Conservation (phyloP, 2,888 invertebrate genomes). For the Sinhomidia bicolor region DNA sequence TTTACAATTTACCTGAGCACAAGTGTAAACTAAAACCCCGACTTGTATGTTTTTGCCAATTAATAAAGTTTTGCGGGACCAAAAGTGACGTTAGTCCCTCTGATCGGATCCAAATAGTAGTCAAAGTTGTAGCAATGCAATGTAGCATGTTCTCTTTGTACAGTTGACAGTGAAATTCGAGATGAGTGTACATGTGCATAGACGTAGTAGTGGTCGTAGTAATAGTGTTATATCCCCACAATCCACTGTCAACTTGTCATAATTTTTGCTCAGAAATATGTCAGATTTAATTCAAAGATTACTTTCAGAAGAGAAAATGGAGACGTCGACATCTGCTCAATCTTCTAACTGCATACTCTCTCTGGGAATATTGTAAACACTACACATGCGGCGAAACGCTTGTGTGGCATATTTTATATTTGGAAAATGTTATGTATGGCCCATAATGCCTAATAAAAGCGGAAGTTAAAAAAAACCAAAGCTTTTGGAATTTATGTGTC, state of each 20-base stretch:
- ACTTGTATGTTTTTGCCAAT: no score
- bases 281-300: constrained; percentile 65
- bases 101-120: no score
- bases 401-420: not conserved
- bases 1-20: no score
- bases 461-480: not conserved
- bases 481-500: not conserved
- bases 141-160: no score
- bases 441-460: not conserved
- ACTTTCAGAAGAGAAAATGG: constrained; percentile 39
- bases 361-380: not conserved
- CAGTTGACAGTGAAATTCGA: no score
- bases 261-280: constrained; percentile 47
- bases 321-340: constrained; percentile 56
- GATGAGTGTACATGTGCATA: no score
- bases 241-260: constrained; percentile 59
- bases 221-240: constrained; percentile 42
- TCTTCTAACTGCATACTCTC: constrained; percentile 6
- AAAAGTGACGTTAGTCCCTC: no score
- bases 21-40: no score
- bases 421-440: not conserved
- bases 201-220: no score
- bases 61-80: no score
- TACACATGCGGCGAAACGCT: not conserved
- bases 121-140: no score